A percentile compares a stretch with the other conserved stretches of the same genome.
These are phyloP conservation scores for Drosophila longiperda DNA, from an alignment of 2,888 invertebrate species.

Conservation along the genomic window DNA sequence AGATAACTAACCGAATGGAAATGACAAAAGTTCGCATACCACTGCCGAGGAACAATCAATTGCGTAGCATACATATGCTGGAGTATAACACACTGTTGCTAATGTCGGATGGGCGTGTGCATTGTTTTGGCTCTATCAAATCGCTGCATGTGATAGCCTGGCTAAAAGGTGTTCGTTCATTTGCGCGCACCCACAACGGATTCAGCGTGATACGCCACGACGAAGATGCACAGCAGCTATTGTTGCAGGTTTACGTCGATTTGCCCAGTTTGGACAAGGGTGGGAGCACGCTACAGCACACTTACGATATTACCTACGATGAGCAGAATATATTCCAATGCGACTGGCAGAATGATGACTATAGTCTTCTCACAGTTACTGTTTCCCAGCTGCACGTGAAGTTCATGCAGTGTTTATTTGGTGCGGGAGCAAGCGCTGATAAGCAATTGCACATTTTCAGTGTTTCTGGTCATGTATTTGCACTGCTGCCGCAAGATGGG, in stretches of 20 bases:
- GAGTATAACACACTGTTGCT: slow-evolving; percentile 82
- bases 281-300: slow-evolving; percentile 56
- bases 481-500: slow-evolving; percentile 54
- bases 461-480: slow-evolving; percentile 78
- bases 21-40: slow-evolving; percentile 76
- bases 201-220: slow-evolving; percentile 80
- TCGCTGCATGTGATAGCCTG: slow-evolving; percentile 77
- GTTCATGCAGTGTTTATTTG: slow-evolving; percentile 73
- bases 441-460: slow-evolving; percentile 77
- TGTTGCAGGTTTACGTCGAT: slow-evolving; percentile 79
- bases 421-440: slow-evolving; percentile 3
- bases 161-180: slow-evolving; percentile 76
- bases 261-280: slow-evolving; percentile 69
- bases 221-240: slow-evolving; percentile 46
- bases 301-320: slow-evolving; percentile 82
- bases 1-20: slow-evolving; percentile 56
- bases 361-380: slow-evolving; percentile 67
- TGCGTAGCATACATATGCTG: slow-evolving; percentile 76
- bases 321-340: slow-evolving; percentile 80
- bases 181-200: slow-evolving; percentile 64
- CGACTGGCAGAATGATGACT: slow-evolving; percentile 76
- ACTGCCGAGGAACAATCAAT: slow-evolving; percentile 50
- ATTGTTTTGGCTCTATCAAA: slow-evolving; percentile 83
- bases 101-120: slow-evolving; percentile 79
- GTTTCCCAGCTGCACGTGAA: slow-evolving; percentile 61